A percentile compares a stretch with the other conserved stretches of the same genome.
phyloP scores from a whole-genome alignment of 2,797 vertebrate species.

The Rhabdophis nuchalis region DNA sequence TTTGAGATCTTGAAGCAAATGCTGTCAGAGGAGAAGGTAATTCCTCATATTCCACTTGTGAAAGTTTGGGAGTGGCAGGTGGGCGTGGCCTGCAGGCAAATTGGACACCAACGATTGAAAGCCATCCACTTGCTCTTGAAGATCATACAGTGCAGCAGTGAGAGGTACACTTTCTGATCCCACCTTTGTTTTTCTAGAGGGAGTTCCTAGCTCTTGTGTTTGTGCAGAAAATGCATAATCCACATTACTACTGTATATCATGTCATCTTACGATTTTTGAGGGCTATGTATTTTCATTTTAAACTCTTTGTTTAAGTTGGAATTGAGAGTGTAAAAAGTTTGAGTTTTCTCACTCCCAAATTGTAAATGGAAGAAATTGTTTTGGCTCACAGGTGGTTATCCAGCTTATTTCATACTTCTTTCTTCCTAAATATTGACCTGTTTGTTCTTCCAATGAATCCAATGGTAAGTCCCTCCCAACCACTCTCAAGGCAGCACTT shows the following conservation, averaged over 20 bases:
- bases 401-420: background rate
- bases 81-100: constrained; percentile 92
- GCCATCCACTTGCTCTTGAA: constrained; percentile 90
- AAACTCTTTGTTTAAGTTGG: background rate
- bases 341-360: background rate
- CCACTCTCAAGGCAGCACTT: background rate
- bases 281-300: background rate
- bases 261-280: too few relatives aligned
- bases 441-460: background rate
- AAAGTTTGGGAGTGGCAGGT: constrained; percentile 98
- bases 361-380: background rate
- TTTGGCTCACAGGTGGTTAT: background rate
- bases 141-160: constrained; percentile 80
- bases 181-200: background rate
- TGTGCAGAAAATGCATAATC: background rate
- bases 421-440: background rate
- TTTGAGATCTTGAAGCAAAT: constrained; percentile 97
- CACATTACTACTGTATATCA: background rate
- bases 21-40: constrained; percentile 84
- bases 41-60: constrained; percentile 81
- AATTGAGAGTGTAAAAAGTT: background rate
- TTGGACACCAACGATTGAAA: constrained; percentile 88
- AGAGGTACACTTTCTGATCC: constrained; percentile 72
- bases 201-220: background rate
- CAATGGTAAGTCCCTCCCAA: background rate